Evolutionary conservation across 2,113 vertebrate species (phyloP).

Genomic region (Azemiops feae): DNA sequence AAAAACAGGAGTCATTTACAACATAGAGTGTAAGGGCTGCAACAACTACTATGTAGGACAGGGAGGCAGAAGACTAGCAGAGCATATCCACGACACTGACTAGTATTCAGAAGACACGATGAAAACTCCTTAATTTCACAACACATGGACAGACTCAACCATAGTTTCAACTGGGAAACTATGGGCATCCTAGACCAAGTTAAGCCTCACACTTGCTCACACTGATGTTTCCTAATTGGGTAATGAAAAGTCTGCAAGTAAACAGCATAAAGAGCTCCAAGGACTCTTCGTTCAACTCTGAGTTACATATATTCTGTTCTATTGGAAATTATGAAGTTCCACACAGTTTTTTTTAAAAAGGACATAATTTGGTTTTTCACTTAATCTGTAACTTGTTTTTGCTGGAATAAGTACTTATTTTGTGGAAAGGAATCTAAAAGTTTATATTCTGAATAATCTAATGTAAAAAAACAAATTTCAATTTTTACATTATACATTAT

Average conservation of each 20-base stretch:
- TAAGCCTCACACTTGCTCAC: background rate
- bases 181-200: background rate
- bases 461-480: background rate
- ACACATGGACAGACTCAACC: background rate
- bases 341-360: background rate
- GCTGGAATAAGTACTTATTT: background rate
- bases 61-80: background rate
- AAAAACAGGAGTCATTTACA: background rate
- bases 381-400: background rate
- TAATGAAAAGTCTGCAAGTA: background rate
- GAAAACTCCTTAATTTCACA: background rate
- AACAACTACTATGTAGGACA: background rate
- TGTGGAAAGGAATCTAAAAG: background rate
- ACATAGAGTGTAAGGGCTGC: background rate
- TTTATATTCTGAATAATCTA: conserved; percentile 8
- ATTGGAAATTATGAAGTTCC: background rate
- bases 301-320: background rate
- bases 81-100: background rate
- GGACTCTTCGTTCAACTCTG: background rate
- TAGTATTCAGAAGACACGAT: background rate
- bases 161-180: background rate
- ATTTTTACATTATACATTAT: conserved; percentile 17
- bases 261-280: background rate
- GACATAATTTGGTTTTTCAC: background rate
- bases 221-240: background rate